Percentiles rank a stretch among this genome's conserved stretches.
These are phyloP conservation scores for Drymonia ruficornis DNA, from an alignment of 2,888 invertebrate species.

Conservation along the genomic window DNA sequence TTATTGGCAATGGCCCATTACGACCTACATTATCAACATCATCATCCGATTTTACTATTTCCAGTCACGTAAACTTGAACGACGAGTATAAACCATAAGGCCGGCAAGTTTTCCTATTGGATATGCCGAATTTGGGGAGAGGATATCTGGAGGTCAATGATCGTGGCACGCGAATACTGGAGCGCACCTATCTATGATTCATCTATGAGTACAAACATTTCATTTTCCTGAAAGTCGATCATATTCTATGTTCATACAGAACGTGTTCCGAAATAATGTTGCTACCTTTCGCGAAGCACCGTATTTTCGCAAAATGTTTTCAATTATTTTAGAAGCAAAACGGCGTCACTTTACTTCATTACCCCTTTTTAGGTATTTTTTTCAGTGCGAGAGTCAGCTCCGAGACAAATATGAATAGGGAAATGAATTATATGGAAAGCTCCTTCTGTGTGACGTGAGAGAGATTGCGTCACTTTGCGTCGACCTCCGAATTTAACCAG, in stretches of 20 bases:
- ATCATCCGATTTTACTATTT: slow-evolving; percentile 85
- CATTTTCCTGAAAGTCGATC: slow-evolving; percentile 15
- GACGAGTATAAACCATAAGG: slow-evolving; percentile 78
- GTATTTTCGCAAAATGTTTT: slow-evolving; percentile 12
- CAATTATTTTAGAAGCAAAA: slow-evolving; percentile 28
- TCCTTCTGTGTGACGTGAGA: slow-evolving; percentile 80
- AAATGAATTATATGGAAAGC: slow-evolving; percentile 83
- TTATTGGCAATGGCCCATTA: slow-evolving; percentile 84
- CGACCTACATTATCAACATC: slow-evolving; percentile 84
- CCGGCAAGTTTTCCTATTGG: slow-evolving; percentile 49
- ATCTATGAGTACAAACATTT: slow-evolving; percentile 9
- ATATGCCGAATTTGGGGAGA: slow-evolving; percentile 48
- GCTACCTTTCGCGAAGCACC: background rate
- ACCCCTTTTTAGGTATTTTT: slow-evolving; percentile 40
- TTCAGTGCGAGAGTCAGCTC: slow-evolving; percentile 63
- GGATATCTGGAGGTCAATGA: slow-evolving; percentile 39
- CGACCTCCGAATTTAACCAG: slow-evolving; percentile 83
- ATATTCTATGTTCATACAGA: background rate
- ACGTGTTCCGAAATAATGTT: background rate
- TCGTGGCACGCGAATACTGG: slow-evolving; percentile 39
- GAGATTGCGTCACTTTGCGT: slow-evolving; percentile 81
- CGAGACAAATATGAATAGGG: slow-evolving; percentile 83
- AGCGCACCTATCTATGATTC: slow-evolving; percentile 36
- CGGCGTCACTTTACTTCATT: slow-evolving; percentile 23
- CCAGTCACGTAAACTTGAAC: slow-evolving; percentile 83